phyloP scores from a whole-genome alignment of 2,888 invertebrate genomes.

The Piscicola geometra region DNA sequence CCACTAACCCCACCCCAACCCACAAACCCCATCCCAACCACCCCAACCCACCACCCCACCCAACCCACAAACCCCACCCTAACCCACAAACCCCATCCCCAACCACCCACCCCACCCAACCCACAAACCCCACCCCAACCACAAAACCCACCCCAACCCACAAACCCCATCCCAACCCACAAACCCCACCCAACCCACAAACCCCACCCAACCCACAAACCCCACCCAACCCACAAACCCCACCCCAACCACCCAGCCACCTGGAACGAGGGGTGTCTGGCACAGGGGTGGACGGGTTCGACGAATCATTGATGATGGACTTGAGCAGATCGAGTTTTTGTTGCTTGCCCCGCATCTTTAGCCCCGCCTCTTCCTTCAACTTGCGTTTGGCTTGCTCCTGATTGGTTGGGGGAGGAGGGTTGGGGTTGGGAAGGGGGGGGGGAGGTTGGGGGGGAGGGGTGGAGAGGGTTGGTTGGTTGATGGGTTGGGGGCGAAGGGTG shows the following conservation, averaged over 20 bases:
- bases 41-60: no score
- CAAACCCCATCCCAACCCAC: neutral
- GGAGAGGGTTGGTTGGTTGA: no score
- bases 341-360: slow-evolving; percentile 49
- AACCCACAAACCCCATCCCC: no score
- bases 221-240: neutral
- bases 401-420: neutral
- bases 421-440: neutral
- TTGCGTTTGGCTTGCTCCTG: slow-evolving; percentile 48
- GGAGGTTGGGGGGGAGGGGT: no score
- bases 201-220: neutral
- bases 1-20: neutral
- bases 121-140: neutral
- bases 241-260: slow-evolving; percentile 40
- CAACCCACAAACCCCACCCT: neutral
- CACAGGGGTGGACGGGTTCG: slow-evolving; percentile 32
- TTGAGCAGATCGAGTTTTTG: slow-evolving; percentile 51
- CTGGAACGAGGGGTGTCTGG: slow-evolving; percentile 38
- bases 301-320: slow-evolving; percentile 47
- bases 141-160: neutral
- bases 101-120: neutral
- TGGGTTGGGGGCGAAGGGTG: no score
- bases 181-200: neutral
- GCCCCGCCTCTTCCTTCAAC: slow-evolving; percentile 47
- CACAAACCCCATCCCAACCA: no score